Evolutionary conservation across 2,113 vertebrate species (phyloP).

Genomic region (Turnix velox): DNA sequence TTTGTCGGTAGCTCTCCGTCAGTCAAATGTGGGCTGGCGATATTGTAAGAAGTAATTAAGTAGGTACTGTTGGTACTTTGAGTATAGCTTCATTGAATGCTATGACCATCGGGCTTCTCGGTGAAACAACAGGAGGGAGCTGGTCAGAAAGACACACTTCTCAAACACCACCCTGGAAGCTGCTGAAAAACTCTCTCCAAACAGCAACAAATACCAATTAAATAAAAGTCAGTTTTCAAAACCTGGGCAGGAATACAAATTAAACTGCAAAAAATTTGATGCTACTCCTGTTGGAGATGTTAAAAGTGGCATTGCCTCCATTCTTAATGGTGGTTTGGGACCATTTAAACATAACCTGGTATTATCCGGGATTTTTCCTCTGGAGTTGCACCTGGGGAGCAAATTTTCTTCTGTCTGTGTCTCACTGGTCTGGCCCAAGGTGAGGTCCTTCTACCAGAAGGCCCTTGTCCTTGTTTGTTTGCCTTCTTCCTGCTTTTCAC

Average conservation of each 20-base stretch:
- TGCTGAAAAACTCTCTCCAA: background rate
- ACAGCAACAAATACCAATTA: background rate
- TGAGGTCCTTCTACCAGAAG: background rate
- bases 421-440: background rate
- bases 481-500: background rate
- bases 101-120: accelerated
- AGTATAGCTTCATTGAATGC: background rate
- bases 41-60: background rate
- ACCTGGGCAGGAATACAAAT: background rate
- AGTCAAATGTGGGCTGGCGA: background rate
- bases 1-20: background rate
- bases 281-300: background rate
- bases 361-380: background rate
- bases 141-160: background rate
- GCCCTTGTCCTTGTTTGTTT: background rate
- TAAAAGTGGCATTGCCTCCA: accelerated
- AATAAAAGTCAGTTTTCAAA: background rate
- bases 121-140: background rate
- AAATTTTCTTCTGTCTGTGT: background rate
- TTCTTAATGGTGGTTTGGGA: accelerated
- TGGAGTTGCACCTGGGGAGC: accelerated
- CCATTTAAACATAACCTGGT: accelerated
- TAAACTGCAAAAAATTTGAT: no score
- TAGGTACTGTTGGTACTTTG: background rate
- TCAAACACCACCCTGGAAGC: background rate